Percentiles rank a stretch among this genome's conserved stretches.
phyloP scores from a whole-genome alignment of 2,888 invertebrate genomes.

The Melinaea menophilus region DNA sequence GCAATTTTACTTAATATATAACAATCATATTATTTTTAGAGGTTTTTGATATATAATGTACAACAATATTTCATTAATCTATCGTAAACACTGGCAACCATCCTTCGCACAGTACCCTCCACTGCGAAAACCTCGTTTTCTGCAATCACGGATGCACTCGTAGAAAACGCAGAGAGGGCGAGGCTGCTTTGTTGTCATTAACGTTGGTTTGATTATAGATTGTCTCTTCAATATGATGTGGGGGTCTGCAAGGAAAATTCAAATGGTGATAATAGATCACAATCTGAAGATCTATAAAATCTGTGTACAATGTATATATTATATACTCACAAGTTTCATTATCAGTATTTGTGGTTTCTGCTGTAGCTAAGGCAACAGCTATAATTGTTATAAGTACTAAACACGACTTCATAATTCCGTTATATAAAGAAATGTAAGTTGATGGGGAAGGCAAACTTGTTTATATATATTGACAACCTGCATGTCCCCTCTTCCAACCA shows the following conservation, averaged over 20 bases:
- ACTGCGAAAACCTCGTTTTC: no score
- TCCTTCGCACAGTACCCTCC: no score
- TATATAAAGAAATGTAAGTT: constrained; percentile 32
- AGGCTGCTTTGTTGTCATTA: constrained; percentile 34
- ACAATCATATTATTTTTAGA: no score
- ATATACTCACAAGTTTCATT: not conserved
- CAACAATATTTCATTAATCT: no score
- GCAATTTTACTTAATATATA: no score
- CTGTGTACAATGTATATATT: no score
- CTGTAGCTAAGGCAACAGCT: constrained; percentile 32
- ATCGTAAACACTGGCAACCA: no score
- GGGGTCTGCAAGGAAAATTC: constrained; percentile 1
- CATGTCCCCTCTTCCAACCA: no score
- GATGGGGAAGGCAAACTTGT: constrained; percentile 34
- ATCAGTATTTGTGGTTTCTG: constrained; percentile 4
- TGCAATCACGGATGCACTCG: no score
- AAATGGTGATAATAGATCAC: not conserved
- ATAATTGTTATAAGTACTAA: constrained; percentile 41
- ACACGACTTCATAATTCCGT: constrained; percentile 45
- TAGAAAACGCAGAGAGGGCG: constrained; percentile 19
- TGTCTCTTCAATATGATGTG: constrained; percentile 11
- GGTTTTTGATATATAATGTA: no score
- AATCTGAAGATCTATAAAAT: not conserved
- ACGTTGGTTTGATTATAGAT: not conserved
- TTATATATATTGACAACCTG: constrained; percentile 43